Conservation (phyloP, 2,113 vertebrate genomes). For the Elanoides forficatus region DNA sequence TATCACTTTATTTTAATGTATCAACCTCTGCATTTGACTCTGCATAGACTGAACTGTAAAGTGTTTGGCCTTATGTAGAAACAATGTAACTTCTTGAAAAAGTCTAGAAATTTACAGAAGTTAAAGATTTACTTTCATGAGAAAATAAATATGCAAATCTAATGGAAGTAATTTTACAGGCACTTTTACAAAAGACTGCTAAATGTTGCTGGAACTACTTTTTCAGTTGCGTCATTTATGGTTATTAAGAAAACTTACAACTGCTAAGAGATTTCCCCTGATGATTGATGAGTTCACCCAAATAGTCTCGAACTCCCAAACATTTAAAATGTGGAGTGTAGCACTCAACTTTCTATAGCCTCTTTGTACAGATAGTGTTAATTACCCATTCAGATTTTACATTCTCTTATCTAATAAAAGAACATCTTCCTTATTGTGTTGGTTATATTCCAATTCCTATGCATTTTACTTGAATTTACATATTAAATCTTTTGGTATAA, state of each 20-base stretch:
- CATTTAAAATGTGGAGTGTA: not conserved
- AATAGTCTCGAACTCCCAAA: not conserved
- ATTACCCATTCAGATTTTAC: not conserved
- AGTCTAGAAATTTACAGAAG: not conserved
- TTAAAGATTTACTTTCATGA: not conserved
- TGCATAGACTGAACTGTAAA: not conserved
- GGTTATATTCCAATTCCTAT: not conserved
- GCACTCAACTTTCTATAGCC: not conserved
- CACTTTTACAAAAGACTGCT: not conserved
- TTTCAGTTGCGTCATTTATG: not conserved
- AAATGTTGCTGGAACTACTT: not conserved
- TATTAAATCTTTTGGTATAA: not conserved
- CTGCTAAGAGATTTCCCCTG: not conserved
- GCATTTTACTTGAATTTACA: not conserved
- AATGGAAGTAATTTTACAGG: not conserved
- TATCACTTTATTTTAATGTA: conserved; percentile 5
- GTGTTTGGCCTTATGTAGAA: not conserved
- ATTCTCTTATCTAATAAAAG: not conserved
- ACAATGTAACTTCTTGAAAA: not conserved
- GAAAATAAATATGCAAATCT: not conserved
- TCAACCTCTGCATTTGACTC: not conserved
- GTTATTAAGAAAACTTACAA: not conserved
- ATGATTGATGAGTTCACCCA: not conserved
- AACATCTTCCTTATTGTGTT: not conserved
- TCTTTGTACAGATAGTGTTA: not conserved